phyloP scores from a whole-genome alignment of 53 echinoderm and acorn worm species.

The Holothuria scabra region DNA sequence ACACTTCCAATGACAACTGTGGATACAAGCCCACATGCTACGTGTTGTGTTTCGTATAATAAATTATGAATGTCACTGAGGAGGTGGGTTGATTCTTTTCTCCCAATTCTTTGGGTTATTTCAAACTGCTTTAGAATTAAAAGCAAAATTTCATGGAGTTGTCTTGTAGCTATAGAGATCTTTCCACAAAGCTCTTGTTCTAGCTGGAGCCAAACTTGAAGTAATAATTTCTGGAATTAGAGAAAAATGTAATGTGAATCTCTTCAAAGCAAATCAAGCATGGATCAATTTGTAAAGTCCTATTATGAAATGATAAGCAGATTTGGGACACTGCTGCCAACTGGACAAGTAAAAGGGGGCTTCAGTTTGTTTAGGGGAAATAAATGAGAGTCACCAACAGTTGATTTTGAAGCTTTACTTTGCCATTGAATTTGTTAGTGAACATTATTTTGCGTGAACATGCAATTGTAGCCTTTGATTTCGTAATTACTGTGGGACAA shows the following conservation, averaged over 20 bases:
- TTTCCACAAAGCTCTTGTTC: slow-evolving; percentile 76
- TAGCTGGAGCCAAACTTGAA: slow-evolving; percentile 87
- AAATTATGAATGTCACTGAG: slow-evolving; percentile 44
- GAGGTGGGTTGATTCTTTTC: slow-evolving; percentile 2
- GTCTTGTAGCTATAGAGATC: slow-evolving; percentile 34
- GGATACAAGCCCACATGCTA: slow-evolving; percentile 56
- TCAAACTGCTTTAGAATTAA: slow-evolving; percentile 38
- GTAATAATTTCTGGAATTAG: slow-evolving; percentile 70
- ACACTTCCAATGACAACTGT: slow-evolving; percentile 50
- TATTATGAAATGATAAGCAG: too few species aligned
- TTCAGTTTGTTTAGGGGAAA: too few species aligned
- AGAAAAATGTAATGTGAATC: neutral
- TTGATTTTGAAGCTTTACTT: too few species aligned
- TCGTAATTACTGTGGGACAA: too few species aligned
- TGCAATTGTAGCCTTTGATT: too few species aligned
- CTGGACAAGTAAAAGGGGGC: too few species aligned
- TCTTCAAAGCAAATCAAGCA: too few species aligned
- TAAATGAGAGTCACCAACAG: too few species aligned
- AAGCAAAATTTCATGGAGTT: slow-evolving; percentile 74
- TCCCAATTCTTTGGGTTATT: neutral
- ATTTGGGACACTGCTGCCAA: too few species aligned
- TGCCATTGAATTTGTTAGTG: too few species aligned
- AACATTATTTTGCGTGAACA: too few species aligned
- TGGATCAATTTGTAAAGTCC: too few species aligned
- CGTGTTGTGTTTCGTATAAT: slow-evolving; percentile 54